These are phyloP conservation scores for Centropristis striata DNA, from an alignment of 2,113 vertebrate species.

Conservation along the genomic window DNA sequence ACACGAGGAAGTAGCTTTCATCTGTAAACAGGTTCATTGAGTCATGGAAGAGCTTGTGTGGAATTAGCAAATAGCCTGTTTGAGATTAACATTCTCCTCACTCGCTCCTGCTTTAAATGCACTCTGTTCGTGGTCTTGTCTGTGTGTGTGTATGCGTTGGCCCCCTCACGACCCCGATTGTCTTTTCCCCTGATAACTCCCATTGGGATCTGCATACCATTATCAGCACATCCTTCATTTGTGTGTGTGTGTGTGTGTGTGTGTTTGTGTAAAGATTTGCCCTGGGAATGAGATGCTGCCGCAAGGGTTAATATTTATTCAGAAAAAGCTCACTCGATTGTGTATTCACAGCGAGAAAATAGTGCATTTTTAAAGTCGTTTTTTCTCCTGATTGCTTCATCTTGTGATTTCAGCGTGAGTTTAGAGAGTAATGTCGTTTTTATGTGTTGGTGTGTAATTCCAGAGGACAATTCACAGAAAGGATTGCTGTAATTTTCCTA, in stretches of 20 bases:
- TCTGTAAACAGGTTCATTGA: conserved; percentile 68
- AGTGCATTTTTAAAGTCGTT: neutral
- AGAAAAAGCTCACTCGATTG: neutral
- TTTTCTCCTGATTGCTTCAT: neutral
- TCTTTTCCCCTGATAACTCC: conserved; percentile 31
- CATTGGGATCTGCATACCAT: conserved; percentile 21
- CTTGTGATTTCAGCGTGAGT: neutral
- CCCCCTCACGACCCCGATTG: conserved; percentile 30
- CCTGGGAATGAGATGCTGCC: neutral
- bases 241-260: neutral
- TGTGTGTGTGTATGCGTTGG: conserved; percentile 23
- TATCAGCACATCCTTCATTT: conserved; percentile 8
- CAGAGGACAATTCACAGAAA: neutral
- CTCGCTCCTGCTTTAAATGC: neutral
- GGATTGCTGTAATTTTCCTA: neutral
- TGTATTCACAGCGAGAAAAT: neutral
- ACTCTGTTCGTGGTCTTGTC: conserved; percentile 6
- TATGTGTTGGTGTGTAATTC: neutral
- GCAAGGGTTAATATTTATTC: neutral
- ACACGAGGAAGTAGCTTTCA: conserved; percentile 34
- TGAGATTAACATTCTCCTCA: conserved; percentile 43
- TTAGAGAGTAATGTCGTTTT: neutral
- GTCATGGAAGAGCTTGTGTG: conserved; percentile 46
- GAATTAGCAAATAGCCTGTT: conserved; percentile 50
- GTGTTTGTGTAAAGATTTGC: neutral